Base-by-base conservation (phyloP, 2,888 invertebrate genomes). In the Melieria crassipennis region DNA sequence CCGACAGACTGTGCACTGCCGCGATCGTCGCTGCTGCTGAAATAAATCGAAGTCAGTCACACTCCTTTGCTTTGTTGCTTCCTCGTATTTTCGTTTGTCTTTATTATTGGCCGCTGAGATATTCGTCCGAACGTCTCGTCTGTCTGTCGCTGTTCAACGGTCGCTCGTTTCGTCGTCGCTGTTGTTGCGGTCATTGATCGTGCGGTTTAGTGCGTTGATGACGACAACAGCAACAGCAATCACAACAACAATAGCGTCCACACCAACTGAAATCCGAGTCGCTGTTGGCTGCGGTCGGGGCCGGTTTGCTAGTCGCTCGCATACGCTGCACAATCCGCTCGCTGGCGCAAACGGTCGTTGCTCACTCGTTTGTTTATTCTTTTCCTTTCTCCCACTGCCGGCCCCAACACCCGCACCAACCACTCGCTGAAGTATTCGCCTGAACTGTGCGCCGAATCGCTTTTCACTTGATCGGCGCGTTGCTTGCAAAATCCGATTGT, bases 111-210 rank as follows among this genome's bases (percentile, higher is more conserved):
- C 43, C 55, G 10, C 5, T 65, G 48, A 60, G 55, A 45, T 50
- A 42, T 13, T 42, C 52, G 55, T 9, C 56, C 42, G 30, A 30
- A 30, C 30, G 30, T 30, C 30, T 46, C 50, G 47, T 61, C 13
- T 50, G 9, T 7, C 11, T 50, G 50, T 50, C 11, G n/a, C 4
- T n/a, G 61, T 62, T 64, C 43, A 57, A 10, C 57, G 16, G 57
- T 57, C 57, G 57, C 16, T 57, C 9, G 16, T 65, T 45, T 63
- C 56, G 57, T 64, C 45, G 62, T 65, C 64, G 52, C 47, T 47
- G 55, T 55, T 64, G 67, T 71, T 75, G 69, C 75, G 75, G 75
- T 75, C 75, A 73, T 69, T 75, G 75, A 75, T 75, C 75, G 75
- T 63, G 58, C 65, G 50, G 63, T 71, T 66, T 69, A 62, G 70